These are phyloP conservation scores for Brachionus sp. DNA, from an alignment of 1,140 invertebrate species.

Conservation along the genomic window DNA sequence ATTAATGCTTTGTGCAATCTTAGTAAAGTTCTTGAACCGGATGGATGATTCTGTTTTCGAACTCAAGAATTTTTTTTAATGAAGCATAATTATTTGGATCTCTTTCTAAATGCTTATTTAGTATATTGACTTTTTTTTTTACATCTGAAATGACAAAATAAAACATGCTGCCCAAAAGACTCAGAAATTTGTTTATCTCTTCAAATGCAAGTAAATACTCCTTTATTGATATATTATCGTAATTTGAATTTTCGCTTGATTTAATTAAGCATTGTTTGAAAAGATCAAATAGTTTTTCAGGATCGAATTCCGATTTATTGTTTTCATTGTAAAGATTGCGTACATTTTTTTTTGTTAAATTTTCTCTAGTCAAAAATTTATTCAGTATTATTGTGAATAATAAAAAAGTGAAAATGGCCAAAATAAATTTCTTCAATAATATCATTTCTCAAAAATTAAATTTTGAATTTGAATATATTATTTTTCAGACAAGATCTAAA, in stretches of 20 bases:
- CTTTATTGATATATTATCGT: background rate
- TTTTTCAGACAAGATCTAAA: no score
- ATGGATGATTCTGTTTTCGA: background rate
- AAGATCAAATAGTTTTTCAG: background rate
- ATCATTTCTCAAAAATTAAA: no score
- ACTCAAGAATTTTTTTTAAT: background rate
- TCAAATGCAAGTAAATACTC: background rate
- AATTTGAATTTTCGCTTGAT: background rate
- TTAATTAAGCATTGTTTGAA: conserved; percentile 1
- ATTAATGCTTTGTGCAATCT: conserved; percentile 85
- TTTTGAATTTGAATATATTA: no score
- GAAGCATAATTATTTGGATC: background rate
- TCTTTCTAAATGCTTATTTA: background rate
- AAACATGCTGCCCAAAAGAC: conserved; percentile 10
- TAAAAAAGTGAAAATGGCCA: no score
- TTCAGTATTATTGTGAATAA: no score
- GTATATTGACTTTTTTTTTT: background rate
- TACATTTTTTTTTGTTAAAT: background rate
- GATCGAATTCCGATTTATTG: background rate
- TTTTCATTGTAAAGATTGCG: background rate
- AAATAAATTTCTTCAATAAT: no score
- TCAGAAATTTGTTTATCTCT: conserved; percentile 33
- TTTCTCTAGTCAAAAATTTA: background rate
- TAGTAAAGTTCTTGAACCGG: conserved; percentile 76
- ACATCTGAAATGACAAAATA: conserved; percentile 37